Base-by-base conservation (phyloP, 2,113 vertebrate genomes). In the Grammomys dolichurus region DNA sequence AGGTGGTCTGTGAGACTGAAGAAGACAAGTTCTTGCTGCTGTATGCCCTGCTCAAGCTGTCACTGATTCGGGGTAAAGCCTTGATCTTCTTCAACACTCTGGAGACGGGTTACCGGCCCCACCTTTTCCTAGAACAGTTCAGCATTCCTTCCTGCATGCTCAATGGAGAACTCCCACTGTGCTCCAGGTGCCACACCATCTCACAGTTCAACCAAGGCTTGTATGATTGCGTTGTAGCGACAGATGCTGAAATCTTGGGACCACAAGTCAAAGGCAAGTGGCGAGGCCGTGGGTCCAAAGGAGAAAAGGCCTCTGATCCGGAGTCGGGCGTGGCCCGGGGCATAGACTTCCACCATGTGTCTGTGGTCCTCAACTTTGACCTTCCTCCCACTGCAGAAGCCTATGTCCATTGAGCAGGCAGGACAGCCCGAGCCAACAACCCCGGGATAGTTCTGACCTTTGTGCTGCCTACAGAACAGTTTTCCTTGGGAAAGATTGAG, bases 11-110 rank as follows among this genome's bases (percentile, higher is more conserved):
- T 5, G 98, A 99, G 93, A 92, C 95, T 0, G 99, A 99, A 96
- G 99, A 99, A 93, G 99, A 99, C 94, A 99, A 99, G 93, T 99
- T 99, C 87, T 98, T 99, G 96, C 96, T 99, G 85, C 98, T 99
- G 12, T 99, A 99, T 70, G 99, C 99, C 0, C 98, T 99, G 88
- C 98, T 99, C 58, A 99, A 99, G 98, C 98, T 99, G 40, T 97
- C 98, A 0, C 97, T 99, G 97, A 97, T 99, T 24, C 99, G 98
- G 33, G 99, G 99, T 7, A 99, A 99, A 94, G 99, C 99, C 1
- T 97, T 99, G 93, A 87, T 99, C 65, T 99, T 99, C 3, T 99
- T 99, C 28, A 98, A 98, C 13, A 94, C 97, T 0, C 98, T 99
- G 19, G 99, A 99, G 3, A 98, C 99, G 70, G 98, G 99, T 96